phyloP scores from a whole-genome alignment of 2,797 vertebrate genomes.

The Amniataba percoides region DNA sequence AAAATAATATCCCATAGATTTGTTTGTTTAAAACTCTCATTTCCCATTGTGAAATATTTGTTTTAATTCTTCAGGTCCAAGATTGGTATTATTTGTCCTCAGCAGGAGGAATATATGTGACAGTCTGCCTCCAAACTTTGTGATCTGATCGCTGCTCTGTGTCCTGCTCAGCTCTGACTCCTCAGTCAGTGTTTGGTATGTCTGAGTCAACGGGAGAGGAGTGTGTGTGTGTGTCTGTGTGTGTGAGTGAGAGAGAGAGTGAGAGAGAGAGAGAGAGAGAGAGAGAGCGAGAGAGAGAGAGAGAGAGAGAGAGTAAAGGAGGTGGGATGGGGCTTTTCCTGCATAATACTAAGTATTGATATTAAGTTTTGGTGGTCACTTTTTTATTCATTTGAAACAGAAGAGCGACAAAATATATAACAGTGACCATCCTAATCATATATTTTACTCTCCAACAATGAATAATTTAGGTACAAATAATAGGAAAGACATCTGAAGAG shows the following conservation, averaged over 20 bases:
- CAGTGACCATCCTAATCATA: slow-evolving; percentile 13
- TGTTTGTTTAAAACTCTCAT: slow-evolving; percentile 36
- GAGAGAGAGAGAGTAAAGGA: slow-evolving; percentile 31
- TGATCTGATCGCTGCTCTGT: slow-evolving; percentile 40
- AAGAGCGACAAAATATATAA: background rate
- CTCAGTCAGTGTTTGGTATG: slow-evolving; percentile 61
- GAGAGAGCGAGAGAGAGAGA: too few species aligned
- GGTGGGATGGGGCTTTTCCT: slow-evolving; percentile 64
- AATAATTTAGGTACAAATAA: background rate
- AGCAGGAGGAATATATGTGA: background rate
- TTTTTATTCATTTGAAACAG: slow-evolving; percentile 5
- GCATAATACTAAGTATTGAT: slow-evolving; percentile 47
- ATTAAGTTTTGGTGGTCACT: slow-evolving; percentile 17
- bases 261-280: too few species aligned
- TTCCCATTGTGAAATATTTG: slow-evolving; percentile 65
- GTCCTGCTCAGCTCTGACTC: slow-evolving; percentile 57
- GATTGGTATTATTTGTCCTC: background rate
- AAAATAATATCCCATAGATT: slow-evolving; percentile 56
- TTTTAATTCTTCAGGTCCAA: slow-evolving; percentile 4
- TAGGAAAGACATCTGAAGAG: background rate
- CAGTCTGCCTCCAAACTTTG: slow-evolving; percentile 46
- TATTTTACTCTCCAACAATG: background rate
- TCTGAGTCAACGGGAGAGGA: slow-evolving; percentile 56
- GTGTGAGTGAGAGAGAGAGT: too few species aligned
- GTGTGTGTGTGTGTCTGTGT: slow-evolving; percentile 36